Percentiles rank a stretch among this genome's conserved stretches.
These are phyloP conservation scores for Orthosia incerta DNA, from an alignment of 2,888 invertebrate genomes.

Conservation along the genomic window DNA sequence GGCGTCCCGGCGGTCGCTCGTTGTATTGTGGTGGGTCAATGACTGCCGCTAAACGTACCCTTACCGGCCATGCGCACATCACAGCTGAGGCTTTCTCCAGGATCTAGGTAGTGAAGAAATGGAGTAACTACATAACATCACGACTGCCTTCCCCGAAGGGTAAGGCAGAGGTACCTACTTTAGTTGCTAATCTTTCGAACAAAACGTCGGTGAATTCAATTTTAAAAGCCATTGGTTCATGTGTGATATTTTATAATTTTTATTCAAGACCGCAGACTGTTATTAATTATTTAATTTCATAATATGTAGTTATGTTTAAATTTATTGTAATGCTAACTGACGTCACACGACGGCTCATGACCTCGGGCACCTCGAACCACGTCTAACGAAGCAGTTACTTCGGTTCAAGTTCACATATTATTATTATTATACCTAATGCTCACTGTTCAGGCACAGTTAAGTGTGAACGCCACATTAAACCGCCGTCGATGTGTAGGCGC, in stretches of 20 bases:
- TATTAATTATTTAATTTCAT: not conserved
- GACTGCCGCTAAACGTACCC: constrained; percentile 3
- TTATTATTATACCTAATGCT: not conserved
- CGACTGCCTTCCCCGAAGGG: too few species aligned
- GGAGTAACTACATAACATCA: too few species aligned
- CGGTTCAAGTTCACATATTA: constrained; percentile 7
- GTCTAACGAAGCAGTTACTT: constrained; percentile 27
- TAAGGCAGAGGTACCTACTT: too few species aligned
- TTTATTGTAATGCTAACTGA: not conserved
- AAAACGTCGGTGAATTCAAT: not conserved
- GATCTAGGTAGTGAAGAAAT: not conserved
- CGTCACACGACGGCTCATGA: not conserved
- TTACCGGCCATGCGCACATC: constrained; percentile 16
- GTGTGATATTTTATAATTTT: too few species aligned
- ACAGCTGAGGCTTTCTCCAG: not conserved
- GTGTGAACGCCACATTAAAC: constrained; percentile 23
- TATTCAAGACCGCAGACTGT: not conserved
- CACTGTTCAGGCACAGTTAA: constrained; percentile 6
- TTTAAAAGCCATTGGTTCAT: too few species aligned
- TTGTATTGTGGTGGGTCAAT: constrained; percentile 15
- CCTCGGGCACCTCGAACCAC: not conserved
- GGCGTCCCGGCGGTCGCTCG: not conserved
- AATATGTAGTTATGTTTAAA: not conserved
- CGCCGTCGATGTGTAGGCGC: not conserved
- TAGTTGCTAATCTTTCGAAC: not conserved